These are phyloP conservation scores for Aelia acuminata DNA, from an alignment of 2,888 invertebrate genomes.

Conservation along the genomic window DNA sequence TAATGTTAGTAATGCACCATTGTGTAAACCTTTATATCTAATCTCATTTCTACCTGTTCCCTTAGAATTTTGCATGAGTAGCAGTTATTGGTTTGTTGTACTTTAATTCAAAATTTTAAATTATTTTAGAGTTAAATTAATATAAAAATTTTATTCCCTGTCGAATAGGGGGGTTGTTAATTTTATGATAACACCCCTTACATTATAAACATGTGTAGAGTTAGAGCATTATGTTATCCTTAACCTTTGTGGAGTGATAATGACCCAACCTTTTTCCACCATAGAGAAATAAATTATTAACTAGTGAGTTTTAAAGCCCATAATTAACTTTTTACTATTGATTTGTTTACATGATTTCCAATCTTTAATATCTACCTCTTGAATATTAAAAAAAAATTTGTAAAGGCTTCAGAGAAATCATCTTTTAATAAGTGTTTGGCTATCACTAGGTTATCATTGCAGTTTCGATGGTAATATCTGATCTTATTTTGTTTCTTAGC, in stretches of 20 bases:
- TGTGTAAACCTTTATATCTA: slow-evolving; percentile 9
- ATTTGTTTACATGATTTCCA: background rate
- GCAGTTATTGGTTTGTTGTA: background rate
- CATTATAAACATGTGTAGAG: background rate
- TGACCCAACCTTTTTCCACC: background rate
- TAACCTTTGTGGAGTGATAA: slow-evolving; percentile 7
- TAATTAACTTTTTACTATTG: background rate
- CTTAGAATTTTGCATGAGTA: slow-evolving; percentile 34
- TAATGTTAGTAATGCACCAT: slow-evolving; percentile 5
- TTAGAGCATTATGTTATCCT: background rate
- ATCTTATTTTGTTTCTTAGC: background rate
- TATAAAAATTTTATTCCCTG: background rate
- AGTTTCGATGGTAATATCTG: slow-evolving; percentile 1
- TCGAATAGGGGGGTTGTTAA: background rate
- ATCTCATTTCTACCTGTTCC: background rate
- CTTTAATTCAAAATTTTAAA: background rate
- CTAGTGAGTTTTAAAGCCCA: no score
- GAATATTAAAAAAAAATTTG: background rate
- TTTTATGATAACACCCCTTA: background rate
- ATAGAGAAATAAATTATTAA: background rate
- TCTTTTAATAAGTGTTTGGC: background rate
- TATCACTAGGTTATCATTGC: background rate
- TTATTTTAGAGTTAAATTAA: background rate
- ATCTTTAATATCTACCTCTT: background rate
- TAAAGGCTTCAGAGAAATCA: background rate